A percentile compares a stretch with the other conserved stretches of the same genome.
These are phyloP conservation scores for Drosophila parvula DNA, from an alignment of 1,140 invertebrate species.

Conservation along the genomic window DNA sequence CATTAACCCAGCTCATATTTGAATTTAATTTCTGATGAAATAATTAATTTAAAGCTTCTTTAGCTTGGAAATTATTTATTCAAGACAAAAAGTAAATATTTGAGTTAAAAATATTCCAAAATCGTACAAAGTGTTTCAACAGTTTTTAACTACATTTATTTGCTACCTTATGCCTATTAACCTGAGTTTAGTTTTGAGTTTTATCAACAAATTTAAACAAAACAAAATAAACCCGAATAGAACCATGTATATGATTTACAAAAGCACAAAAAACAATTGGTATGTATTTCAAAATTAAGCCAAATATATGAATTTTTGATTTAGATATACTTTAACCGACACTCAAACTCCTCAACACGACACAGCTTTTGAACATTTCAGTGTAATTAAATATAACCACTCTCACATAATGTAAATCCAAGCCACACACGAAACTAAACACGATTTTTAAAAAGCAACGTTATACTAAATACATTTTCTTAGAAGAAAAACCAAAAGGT, in stretches of 20 bases:
- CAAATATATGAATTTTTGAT: constrained; percentile 59
- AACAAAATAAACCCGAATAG: constrained; percentile 21
- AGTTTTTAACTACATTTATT: constrained; percentile 28
- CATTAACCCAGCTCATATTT: background rate
- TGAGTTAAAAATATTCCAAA: too few relatives aligned
- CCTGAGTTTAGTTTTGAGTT: constrained; percentile 6
- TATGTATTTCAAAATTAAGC: constrained; percentile 83
- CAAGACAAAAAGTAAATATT: too few relatives aligned
- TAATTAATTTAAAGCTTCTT: background rate
- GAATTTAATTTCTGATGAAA: background rate
- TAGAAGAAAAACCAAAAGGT: constrained; percentile 78
- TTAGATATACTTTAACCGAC: constrained; percentile 38
- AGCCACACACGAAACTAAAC: constrained; percentile 12
- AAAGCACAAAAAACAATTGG: constrained; percentile 78
- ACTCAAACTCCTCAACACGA: constrained; percentile 8
- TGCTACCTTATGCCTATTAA: constrained; percentile 40
- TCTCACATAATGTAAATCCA: constrained; percentile 25
- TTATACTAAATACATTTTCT: constrained; percentile 66
- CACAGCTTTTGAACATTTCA: constrained; percentile 13
- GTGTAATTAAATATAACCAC: constrained; percentile 22
- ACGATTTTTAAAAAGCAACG: constrained; percentile 39
- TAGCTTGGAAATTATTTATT: background rate
- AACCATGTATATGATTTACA: constrained; percentile 58
- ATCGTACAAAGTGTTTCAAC: constrained; percentile 4
- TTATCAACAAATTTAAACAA: constrained; percentile 33